Evolutionary conservation across 2,113 vertebrate species (phyloP), one percentile per base, ranked within the genome.

Genomic region (Pelobates fuscus): DNA sequence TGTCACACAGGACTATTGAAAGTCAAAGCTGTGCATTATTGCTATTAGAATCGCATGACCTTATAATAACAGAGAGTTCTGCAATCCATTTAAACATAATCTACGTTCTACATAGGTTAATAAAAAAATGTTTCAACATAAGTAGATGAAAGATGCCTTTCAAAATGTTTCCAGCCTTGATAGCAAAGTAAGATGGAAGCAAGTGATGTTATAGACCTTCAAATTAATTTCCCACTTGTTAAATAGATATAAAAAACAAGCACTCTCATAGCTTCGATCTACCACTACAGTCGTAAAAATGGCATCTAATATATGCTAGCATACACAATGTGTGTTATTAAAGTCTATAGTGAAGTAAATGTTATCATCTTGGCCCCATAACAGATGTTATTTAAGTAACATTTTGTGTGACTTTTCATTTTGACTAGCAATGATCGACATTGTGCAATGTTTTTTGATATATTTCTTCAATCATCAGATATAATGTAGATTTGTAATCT

Each of bases 51-150:
- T 25, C 54, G 60, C 60, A 57, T 64, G 52, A 65, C 61, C 71
- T 43, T 74, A 44, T 41, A 57, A 74, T 55, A 74, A 57, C 61
- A 74, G 60, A 71, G n/a, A 27, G 23, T 66, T 74, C 71, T 57
- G 29, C 63, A 74, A 65, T 65, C 57, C 49, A 43, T 66, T 74
- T 74, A 52, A 52, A 57, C 43, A 23, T 71, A 62, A 71, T 71
- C 70, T 71, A 49, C 26, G 60, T 62, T 62, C 62, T 74, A 63
- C 24, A 21, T 57, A 14, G 49, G n/a, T 65, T 55, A 66, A 74
- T 66, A 43, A 60, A 60, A 74, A 65, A 65, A 58, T 55, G 63
- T 65, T 55, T 65, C 71, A 57, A 41, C 8, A 44, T 65, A 66
- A 58, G 49, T 55, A 74, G 61, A 44, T 58, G 18, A 57, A 57